These are phyloP conservation scores for Ametastegia equiseti DNA, from an alignment of 2,888 invertebrate genomes.

Conservation along the genomic window DNA sequence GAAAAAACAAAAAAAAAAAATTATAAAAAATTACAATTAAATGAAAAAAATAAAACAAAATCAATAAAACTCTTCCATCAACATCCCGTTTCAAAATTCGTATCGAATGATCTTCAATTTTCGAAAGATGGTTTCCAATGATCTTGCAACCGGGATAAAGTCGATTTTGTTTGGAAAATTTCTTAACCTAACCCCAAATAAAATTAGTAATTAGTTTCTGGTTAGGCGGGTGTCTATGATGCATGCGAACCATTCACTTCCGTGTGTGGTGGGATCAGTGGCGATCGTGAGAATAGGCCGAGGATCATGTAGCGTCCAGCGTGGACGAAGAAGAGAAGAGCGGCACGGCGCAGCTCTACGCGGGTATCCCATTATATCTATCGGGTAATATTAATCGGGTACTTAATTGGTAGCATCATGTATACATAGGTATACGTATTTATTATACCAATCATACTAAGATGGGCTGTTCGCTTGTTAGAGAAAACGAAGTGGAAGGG, in stretches of 20 bases:
- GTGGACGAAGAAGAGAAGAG: too few relatives aligned
- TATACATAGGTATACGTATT: background rate
- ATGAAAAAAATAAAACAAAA: too few relatives aligned
- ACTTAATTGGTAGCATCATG: constrained; percentile 16
- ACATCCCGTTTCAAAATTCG: too few relatives aligned
- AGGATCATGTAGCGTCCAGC: background rate
- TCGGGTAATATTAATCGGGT: constrained; percentile 27
- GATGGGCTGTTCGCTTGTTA: background rate
- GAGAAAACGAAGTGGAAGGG: too few relatives aligned
- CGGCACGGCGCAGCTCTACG: background rate
- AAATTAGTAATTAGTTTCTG: constrained; percentile 2
- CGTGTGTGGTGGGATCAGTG: constrained; percentile 29
- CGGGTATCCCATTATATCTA: background rate
- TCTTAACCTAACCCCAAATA: background rate
- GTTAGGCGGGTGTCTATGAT: background rate
- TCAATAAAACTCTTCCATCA: too few relatives aligned
- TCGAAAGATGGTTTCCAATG: too few relatives aligned
- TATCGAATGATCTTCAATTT: too few relatives aligned
- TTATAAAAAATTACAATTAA: background rate
- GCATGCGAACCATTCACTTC: constrained; percentile 11
- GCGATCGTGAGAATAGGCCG: constrained; percentile 33
- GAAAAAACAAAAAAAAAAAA: background rate
- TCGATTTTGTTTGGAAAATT: too few relatives aligned
- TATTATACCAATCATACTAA: background rate
- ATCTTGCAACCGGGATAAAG: too few relatives aligned